Conservation (phyloP, 1,140 invertebrate species). For the Brachionus sp. region DNA sequence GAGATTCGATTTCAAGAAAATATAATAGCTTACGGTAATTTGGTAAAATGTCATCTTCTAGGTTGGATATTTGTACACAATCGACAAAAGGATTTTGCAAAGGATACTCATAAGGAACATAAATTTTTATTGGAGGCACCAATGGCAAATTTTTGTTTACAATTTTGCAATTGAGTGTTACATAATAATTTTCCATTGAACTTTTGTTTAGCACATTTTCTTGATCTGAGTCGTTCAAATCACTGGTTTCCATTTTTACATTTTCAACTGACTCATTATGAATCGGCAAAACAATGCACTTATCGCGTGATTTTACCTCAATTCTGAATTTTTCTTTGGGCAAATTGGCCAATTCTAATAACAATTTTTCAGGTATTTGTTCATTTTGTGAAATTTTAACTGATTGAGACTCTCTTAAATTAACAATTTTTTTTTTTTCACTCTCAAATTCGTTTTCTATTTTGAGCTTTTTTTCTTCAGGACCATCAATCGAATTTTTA, state of each 20-base stretch:
- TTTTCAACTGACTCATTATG: not conserved
- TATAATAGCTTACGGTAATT: not conserved
- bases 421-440: constrained; percentile 1
- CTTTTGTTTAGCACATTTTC: not conserved
- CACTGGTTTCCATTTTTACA: constrained; percentile 20
- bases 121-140: constrained; percentile 24
- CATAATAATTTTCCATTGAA: constrained; percentile 27
- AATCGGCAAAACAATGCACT: not conserved
- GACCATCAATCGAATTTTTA: constrained; percentile 35
- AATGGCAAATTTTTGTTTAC: not conserved
- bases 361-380: not conserved
- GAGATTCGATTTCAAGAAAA: too few relatives aligned
- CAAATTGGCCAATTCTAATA: not conserved
- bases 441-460: not conserved
- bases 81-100: constrained; percentile 18
- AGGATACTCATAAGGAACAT: constrained; percentile 14
- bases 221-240: not conserved
- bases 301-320: not conserved
- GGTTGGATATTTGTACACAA: not conserved
- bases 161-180: not conserved
- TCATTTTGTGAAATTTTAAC: not conserved
- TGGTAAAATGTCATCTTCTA: constrained; percentile 18
- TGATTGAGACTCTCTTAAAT: not conserved
- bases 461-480: not conserved
- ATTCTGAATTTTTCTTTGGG: not conserved